Evolutionary conservation across 1,140 invertebrate genomes (phyloP).

Genomic region (Camponotus pennsylvanicus): DNA sequence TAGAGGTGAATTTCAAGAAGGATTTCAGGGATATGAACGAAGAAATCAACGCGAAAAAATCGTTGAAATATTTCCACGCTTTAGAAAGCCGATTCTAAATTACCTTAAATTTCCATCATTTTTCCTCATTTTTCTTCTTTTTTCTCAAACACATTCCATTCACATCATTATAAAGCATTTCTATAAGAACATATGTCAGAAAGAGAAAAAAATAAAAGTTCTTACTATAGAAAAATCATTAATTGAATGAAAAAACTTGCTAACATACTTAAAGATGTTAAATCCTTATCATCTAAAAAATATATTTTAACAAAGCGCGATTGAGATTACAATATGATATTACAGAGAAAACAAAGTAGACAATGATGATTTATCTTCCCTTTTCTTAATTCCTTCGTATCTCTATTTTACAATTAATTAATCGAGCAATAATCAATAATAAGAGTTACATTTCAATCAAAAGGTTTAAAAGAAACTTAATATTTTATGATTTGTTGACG

Average conservation of each 20-base stretch:
- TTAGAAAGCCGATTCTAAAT: constrained; percentile 12
- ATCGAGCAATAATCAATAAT: not conserved
- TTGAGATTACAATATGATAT: not conserved
- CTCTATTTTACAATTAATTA: not conserved
- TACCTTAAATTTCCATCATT: constrained; percentile 42
- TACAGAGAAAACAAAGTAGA: not conserved
- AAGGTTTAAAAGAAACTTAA: constrained; percentile 20
- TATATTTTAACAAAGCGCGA: not conserved
- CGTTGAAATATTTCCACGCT: constrained; percentile 43
- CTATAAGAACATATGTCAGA: not conserved
- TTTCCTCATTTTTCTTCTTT: constrained; percentile 2
- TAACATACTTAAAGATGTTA: not conserved
- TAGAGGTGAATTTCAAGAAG: constrained; percentile 15
- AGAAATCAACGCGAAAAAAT: constrained; percentile 52
- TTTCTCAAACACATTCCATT: constrained; percentile 29
- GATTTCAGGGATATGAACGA: constrained; percentile 39
- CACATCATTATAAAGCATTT: constrained; percentile 12
- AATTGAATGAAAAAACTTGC: not conserved
- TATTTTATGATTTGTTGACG: constrained; percentile 42
- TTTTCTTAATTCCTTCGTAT: not conserved
- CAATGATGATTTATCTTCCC: not conserved
- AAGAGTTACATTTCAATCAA: not conserved
- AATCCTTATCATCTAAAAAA: no score
- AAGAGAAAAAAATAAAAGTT: not conserved
- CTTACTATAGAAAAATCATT: not conserved